phyloP scores from a whole-genome alignment of 2,113 vertebrate genomes.

The Corythoichthys intestinalis region DNA sequence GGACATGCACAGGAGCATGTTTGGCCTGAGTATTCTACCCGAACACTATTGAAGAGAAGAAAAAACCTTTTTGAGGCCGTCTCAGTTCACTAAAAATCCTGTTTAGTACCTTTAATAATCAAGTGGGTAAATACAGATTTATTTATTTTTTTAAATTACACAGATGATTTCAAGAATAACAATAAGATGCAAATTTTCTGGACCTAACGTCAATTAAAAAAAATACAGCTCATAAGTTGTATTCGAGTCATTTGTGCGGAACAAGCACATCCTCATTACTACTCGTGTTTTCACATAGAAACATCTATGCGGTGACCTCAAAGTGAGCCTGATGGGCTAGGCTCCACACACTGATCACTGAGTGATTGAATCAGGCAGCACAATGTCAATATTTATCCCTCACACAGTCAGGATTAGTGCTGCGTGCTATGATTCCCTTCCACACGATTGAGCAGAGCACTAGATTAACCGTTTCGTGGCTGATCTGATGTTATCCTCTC shows the following conservation, averaged over 20 bases:
- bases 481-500: slow-evolving; percentile 59
- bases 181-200: neutral
- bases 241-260: neutral
- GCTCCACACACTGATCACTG: slow-evolving; percentile 28
- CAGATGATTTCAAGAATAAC: neutral
- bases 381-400: slow-evolving; percentile 63
- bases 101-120: too few relatives aligned
- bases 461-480: slow-evolving; percentile 64
- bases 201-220: neutral
- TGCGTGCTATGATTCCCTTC: slow-evolving; percentile 55
- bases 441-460: slow-evolving; percentile 55
- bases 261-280: neutral
- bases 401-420: slow-evolving; percentile 54
- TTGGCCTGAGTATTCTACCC: too few relatives aligned
- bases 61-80: too few relatives aligned
- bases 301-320: neutral
- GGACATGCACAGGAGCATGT: too few relatives aligned
- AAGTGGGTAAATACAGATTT: too few relatives aligned
- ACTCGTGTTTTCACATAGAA: neutral
- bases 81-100: too few relatives aligned
- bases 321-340: neutral
- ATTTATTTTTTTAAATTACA: too few relatives aligned
- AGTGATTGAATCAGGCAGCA: slow-evolving; percentile 51
- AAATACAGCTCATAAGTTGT: neutral
- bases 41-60: too few relatives aligned